Base-by-base conservation (phyloP, 2,113 vertebrate species). In the Lycaon pictus region DNA sequence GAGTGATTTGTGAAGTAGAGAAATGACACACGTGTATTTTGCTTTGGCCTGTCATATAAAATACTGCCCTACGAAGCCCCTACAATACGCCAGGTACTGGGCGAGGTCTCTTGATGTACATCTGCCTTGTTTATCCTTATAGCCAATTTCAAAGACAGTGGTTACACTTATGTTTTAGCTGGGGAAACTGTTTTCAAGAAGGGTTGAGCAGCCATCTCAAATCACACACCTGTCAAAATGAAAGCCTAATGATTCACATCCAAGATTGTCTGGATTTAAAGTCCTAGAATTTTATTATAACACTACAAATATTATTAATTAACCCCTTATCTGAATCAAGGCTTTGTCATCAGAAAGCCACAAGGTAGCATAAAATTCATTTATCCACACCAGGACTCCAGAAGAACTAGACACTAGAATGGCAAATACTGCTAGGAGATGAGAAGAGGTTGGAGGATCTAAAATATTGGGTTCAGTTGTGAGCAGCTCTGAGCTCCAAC, bases 271-370 rank as follows among this genome's bases (percentile, higher is more conserved):
- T 80, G 20, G 69, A 93, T 65, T 85, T 77, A 63, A 83, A 96
- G 35, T 35, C 37, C 19, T 95, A 74, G 16, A 19, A 51, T 72
- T 87, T 55, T 92, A 22, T 12, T 63, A 11, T 62, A 79, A 74
- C 2, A n/a, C 3, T 83, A 27, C 13, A 48, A 25, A n/a, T 71
- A 25, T 80, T 94, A 43, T 81, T 60, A 87, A 53, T 83, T 79
- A 82, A 27, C 11, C 20, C 37, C 37, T 65, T 80, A 79, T 80
- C 32, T 76, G 71, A 81, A 60, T n/a, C 7, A 60, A 82, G 25
- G 19, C 15, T 90, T 88, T 93, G 25, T 95, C 74, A 87, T 79
- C 32, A 92, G 79, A 93, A 86, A 95, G 48, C 10, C 35, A 17
- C 7, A 32, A 16, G 16, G 32, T 8, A 53, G 13, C 43, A 48